These are phyloP conservation scores for Drosophila affinis DNA, from an alignment of 2,888 invertebrate genomes.

Conservation along the genomic window DNA sequence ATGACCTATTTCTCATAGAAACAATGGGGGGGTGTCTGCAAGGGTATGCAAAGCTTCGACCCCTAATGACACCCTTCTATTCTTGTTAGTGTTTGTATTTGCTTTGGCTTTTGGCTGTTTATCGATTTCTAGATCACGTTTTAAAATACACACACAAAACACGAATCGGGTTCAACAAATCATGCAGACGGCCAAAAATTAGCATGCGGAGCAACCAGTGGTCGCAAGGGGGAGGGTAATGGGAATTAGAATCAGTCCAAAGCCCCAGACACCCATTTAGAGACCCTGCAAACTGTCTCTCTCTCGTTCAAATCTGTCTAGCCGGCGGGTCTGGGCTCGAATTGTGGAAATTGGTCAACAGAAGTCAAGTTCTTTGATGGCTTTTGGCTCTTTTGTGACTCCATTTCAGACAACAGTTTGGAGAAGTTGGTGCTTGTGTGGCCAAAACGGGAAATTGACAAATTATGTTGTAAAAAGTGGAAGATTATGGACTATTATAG, in stretches of 20 bases:
- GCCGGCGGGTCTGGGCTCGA: not conserved
- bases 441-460: conserved; percentile 38
- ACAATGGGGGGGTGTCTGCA: too few relatives aligned
- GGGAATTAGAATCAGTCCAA: conserved; percentile 1
- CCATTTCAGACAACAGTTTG: conserved; percentile 5
- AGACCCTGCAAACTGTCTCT: conserved; percentile 11
- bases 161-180: conserved; percentile 52
- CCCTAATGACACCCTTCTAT: not conserved
- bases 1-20: too few relatives aligned
- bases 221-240: conserved; percentile 6
- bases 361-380: conserved; percentile 11
- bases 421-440: conserved; percentile 16
- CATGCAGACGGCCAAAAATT: conserved; percentile 43
- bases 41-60: not conserved
- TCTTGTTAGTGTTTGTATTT: conserved; percentile 8
- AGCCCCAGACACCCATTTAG: not conserved
- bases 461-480: conserved; percentile 2
- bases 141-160: conserved; percentile 43
- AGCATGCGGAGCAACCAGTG: conserved; percentile 49
- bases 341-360: conserved; percentile 13
- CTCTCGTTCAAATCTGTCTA: conserved; percentile 32
- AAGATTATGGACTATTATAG: not conserved
- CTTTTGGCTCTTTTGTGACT: conserved; percentile 16
- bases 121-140: conserved; percentile 73
- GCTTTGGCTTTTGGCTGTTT: conserved; percentile 39